Conservation (phyloP, 2,797 vertebrate species). For the Lagorchestes hirsutus region DNA sequence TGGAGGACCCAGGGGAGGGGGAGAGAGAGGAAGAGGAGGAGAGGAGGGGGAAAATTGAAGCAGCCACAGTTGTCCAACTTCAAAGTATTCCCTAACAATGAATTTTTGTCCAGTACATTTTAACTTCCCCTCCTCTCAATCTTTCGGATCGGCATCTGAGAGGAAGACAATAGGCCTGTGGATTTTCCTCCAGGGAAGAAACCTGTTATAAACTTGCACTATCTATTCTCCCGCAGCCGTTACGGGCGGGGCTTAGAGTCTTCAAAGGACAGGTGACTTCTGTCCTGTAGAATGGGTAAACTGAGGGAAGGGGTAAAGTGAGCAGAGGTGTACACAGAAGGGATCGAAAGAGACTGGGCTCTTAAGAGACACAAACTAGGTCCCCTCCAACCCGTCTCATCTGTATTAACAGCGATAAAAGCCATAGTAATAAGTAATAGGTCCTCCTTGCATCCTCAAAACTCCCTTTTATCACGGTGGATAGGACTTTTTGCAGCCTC, state of each 20-base stretch:
- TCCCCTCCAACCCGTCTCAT: background rate
- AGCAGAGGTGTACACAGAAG: background rate
- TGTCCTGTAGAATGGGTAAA: background rate
- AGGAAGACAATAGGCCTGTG: background rate
- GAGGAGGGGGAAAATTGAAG: constrained; percentile 49
- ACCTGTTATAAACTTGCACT: background rate
- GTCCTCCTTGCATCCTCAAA: background rate
- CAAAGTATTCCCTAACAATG: constrained; percentile 64
- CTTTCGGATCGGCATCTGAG: background rate
- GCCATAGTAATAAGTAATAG: background rate
- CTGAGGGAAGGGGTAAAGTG: constrained; percentile 16
- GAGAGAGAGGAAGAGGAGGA: background rate
- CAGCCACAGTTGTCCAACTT: constrained; percentile 76
- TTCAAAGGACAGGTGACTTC: accelerated
- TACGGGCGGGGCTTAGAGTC: no score
- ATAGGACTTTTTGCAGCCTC: background rate
- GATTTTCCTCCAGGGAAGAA: constrained; percentile 58
- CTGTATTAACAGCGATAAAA: background rate
- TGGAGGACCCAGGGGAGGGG: constrained; percentile 72
- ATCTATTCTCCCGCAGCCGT: accelerated
- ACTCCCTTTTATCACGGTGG: background rate
- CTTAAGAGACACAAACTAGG: background rate
- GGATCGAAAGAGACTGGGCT: background rate
- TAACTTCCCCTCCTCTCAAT: constrained; percentile 9
- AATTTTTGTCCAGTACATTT: constrained; percentile 39